Conservation (phyloP, 2,888 invertebrate species). For the Ormyrus labotus region DNA sequence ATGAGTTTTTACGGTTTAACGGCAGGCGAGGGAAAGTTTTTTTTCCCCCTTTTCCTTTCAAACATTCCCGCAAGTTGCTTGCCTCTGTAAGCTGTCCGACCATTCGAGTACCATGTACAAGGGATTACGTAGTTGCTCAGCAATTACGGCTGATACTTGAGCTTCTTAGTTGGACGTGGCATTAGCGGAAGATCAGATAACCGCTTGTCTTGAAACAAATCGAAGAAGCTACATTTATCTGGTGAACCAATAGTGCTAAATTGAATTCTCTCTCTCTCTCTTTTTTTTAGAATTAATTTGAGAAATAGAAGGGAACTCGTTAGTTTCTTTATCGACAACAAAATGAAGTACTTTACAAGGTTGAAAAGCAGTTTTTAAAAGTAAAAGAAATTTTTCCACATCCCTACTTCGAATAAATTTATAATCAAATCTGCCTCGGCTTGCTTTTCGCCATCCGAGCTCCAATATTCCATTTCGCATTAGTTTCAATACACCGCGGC, state of each 20-base stretch:
- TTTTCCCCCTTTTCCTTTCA: background rate
- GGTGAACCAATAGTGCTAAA: conserved; percentile 4
- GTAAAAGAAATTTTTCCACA: too few relatives aligned
- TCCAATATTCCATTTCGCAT: too few relatives aligned
- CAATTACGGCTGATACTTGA: conserved; percentile 47
- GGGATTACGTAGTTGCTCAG: conserved; percentile 37
- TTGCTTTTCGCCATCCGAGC: background rate
- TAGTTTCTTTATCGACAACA: background rate
- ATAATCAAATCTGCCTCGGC: background rate
- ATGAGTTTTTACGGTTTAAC: too few relatives aligned
- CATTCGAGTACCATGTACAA: background rate
- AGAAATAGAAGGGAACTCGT: background rate
- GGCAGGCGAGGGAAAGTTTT: too few relatives aligned
- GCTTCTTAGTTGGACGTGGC: conserved; percentile 39
- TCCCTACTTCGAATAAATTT: background rate
- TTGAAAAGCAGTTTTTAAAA: too few relatives aligned
- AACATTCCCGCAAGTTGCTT: conserved; percentile 12
- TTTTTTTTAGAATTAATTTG: background rate
- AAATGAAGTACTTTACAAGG: too few relatives aligned
- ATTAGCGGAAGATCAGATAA: conserved; percentile 27
- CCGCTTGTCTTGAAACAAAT: conserved; percentile 35
- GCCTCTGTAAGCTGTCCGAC: conserved; percentile 6
- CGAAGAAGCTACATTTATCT: conserved; percentile 5
- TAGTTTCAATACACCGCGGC: too few relatives aligned
- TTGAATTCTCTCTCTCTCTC: conserved; percentile 21